These are phyloP conservation scores for Crossoptilon crossoptilon DNA, from an alignment of 2,797 vertebrate species.

Conservation along the genomic window DNA sequence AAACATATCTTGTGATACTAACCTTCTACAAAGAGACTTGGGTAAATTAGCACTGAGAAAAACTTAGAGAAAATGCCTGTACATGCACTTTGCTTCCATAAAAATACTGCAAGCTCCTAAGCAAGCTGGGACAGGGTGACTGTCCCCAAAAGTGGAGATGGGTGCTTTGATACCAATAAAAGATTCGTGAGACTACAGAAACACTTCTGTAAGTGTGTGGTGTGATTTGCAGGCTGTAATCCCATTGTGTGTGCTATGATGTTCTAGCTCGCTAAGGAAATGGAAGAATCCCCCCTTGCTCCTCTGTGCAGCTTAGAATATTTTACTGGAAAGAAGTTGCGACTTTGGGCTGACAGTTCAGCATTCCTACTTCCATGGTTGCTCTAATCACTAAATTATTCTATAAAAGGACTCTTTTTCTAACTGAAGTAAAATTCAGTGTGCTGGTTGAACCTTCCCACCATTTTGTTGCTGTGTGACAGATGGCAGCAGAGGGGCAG, in stretches of 20 bases:
- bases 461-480: no score
- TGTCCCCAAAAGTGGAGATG: neutral
- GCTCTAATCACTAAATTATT: neutral
- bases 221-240: neutral
- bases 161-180: neutral
- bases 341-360: neutral
- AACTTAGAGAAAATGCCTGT: neutral
- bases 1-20: neutral
- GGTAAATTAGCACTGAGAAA: neutral
- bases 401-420: neutral
- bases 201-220: fast-evolving
- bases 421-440: neutral
- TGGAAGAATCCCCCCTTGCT: neutral
- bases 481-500: no score
- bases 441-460: no score
- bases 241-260: fast-evolving
- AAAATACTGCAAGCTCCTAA: neutral
- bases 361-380: neutral
- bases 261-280: neutral
- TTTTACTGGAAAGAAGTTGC: neutral
- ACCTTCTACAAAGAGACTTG: fast-evolving
- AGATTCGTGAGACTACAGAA: neutral
- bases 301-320: neutral
- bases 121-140: neutral
- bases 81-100: neutral